Evolutionary conservation across 2,113 vertebrate species (phyloP).

Genomic region (Haemorhous mexicanus): DNA sequence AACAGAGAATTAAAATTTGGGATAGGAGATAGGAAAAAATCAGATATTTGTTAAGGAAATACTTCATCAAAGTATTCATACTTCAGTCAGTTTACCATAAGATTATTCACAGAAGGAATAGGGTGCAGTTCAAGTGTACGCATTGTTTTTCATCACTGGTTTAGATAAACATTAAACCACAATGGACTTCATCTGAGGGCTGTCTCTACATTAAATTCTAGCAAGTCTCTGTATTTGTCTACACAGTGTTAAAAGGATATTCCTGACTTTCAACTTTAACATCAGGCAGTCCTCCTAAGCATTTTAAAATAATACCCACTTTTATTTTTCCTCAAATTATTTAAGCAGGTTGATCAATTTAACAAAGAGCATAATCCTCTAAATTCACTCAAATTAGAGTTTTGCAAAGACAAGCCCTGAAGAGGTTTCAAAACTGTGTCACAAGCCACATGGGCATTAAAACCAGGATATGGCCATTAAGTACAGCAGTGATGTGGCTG

Average conservation of each 20-base stretch:
- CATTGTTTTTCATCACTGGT: not conserved
- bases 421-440: not conserved
- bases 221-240: not conserved
- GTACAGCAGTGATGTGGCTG: not conserved
- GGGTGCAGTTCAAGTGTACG: not conserved
- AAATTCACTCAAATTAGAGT: not conserved
- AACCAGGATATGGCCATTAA: not conserved
- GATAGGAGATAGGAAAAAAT: not conserved
- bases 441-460: not conserved
- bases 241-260: not conserved
- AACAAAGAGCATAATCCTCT: not conserved
- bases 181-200: not conserved
- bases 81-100: not conserved
- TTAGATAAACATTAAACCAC: not conserved
- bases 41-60: not conserved
- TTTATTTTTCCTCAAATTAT: not conserved
- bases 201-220: not conserved
- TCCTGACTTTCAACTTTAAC: not conserved
- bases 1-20: not conserved
- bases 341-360: conserved; percentile 34
- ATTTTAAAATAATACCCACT: conserved; percentile 5
- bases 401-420: not conserved
- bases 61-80: not conserved
- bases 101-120: not conserved
- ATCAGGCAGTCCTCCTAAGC: not conserved